These are phyloP conservation scores for Hypselothyrea guttata DNA, from an alignment of 2,888 invertebrate genomes.

Conservation along the genomic window DNA sequence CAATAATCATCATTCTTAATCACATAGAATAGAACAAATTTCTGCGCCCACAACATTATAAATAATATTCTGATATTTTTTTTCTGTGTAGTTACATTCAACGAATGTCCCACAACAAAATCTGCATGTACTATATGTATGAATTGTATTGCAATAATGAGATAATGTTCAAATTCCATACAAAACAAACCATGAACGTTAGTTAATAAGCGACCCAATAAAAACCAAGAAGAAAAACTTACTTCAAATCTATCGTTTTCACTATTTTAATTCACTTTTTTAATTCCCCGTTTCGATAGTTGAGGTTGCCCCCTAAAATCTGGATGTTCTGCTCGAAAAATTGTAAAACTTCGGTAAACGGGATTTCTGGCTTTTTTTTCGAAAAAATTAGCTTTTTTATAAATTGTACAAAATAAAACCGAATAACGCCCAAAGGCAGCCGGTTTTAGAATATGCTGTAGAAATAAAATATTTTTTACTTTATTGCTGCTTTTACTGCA, in stretches of 20 bases:
- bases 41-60: conserved; percentile 31
- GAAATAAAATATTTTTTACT: too few relatives aligned
- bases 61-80: conserved; percentile 31
- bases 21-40: too few relatives aligned
- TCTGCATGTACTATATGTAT: conserved; percentile 43
- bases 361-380: too few relatives aligned
- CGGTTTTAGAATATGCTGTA: too few relatives aligned
- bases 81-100: conserved; percentile 59
- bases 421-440: too few relatives aligned
- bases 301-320: too few relatives aligned
- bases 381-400: too few relatives aligned
- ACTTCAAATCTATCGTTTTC: conserved; percentile 3
- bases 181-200: conserved; percentile 49
- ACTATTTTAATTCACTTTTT: background rate
- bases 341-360: too few relatives aligned
- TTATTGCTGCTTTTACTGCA: too few relatives aligned
- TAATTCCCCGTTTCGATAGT: background rate
- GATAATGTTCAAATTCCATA: conserved; percentile 60
- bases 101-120: conserved; percentile 54
- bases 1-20: conserved; percentile 59
- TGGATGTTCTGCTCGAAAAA: too few relatives aligned
- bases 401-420: too few relatives aligned
- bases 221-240: conserved; percentile 22
- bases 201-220: conserved; percentile 56
- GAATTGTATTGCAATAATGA: conserved; percentile 48